These are phyloP conservation scores for Poecilia velifera DNA, from an alignment of 2,797 vertebrate species.

Conservation along the genomic window DNA sequence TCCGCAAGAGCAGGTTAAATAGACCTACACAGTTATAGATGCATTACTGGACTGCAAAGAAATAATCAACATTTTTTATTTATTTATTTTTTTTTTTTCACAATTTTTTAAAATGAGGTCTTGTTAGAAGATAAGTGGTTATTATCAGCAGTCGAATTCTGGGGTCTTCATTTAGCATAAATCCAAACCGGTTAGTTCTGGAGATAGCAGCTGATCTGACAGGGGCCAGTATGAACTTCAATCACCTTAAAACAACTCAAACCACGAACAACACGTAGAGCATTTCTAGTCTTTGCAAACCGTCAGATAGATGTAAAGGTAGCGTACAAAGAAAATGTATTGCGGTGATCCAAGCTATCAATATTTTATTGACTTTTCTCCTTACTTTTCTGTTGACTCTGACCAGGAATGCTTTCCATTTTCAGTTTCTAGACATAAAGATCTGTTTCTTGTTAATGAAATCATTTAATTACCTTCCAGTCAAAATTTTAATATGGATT, in stretches of 20 bases:
- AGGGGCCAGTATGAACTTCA: background rate
- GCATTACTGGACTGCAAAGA: background rate
- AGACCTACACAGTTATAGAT: background rate
- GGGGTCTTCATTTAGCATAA: background rate
- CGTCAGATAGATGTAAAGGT: background rate
- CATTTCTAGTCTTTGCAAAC: background rate
- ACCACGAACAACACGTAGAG: background rate
- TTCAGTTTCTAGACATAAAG: background rate
- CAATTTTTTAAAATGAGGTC: background rate
- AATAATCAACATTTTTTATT: background rate
- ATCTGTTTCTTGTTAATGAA: background rate
- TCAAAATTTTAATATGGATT: background rate
- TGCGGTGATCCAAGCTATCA: background rate
- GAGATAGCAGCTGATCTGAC: background rate
- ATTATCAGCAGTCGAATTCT: background rate
- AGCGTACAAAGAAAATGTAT: background rate
- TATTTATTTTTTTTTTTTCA: no score
- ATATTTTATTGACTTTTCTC: background rate
- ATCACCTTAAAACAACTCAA: background rate
- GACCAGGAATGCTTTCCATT: background rate
- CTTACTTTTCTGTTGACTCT: background rate
- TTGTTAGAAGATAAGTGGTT: background rate
- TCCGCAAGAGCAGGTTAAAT: slow-evolving; percentile 90
- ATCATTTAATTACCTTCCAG: background rate
- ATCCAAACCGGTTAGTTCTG: background rate